Evolutionary conservation across 2,113 vertebrate genomes (phyloP), one percentile per base, ranked within the genome.

Genomic region (Brachirus orientalis): DNA sequence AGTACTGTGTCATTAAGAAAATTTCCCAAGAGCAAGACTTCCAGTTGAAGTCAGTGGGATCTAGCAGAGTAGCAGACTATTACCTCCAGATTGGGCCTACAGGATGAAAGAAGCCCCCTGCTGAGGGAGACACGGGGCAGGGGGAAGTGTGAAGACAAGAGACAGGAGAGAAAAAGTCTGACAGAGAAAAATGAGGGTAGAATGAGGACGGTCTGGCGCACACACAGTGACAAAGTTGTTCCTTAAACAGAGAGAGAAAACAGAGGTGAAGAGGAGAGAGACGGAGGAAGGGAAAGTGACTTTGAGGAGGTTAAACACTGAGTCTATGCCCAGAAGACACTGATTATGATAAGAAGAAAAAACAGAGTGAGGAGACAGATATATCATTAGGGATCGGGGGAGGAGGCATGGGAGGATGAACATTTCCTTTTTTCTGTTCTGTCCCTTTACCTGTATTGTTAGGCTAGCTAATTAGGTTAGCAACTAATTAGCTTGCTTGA

Each of bases 271-370:
- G 48, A 77, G 62, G 68, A 69, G 43, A 38, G 64, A 38, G 76
- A 55, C 47, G 62, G 37, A 69, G 46, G 38, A 57, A 68, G 71
- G 52, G 83, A 88, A 87, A 89, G 87, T 91, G 85, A 89, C 88
- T 90, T 88, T 90, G 85, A 83, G 80, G 82, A 89, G 86, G 86
- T 89, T 90, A 91, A 89, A 84, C 77, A 87, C 58, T 50, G 40
- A 84, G 83, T 81, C 77, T 75, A 73, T 87, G 68, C 86, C 80
- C 86, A 84, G 82, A 89, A 84, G 82, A 86, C 76, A 80, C 69
- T 72, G 83, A 87, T 86, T 86, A 90, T 80, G 77, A 88, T 85
- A 87, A 85, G 77, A 69, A 82, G 86, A 79, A 74, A 69, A 87
- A 69, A 80, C 60, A 75, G 79, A 74, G 72, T 83, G 63, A 82